A percentile compares a stretch with the other conserved stretches of the same genome.
phyloP scores from a whole-genome alignment of 1,140 invertebrate genomes.

The Dinoponera quadriceps region DNA sequence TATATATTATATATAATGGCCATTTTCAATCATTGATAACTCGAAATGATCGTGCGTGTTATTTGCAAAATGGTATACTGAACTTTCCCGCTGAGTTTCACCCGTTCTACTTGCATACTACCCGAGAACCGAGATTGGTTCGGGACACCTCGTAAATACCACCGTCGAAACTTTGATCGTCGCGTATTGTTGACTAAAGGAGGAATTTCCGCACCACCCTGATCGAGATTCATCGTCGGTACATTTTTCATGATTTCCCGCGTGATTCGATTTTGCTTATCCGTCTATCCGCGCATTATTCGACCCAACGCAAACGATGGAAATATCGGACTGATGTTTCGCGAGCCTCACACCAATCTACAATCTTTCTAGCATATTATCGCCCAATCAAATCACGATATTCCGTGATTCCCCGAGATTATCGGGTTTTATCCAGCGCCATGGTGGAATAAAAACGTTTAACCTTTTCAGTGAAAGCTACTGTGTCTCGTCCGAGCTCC shows the following conservation, averaged over 20 bases:
- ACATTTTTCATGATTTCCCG: neutral
- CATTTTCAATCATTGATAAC: too few species aligned
- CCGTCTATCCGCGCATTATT: neutral
- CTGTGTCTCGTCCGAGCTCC: neutral
- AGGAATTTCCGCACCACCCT: neutral
- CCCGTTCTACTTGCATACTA: too few species aligned
- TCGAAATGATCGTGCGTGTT: too few species aligned
- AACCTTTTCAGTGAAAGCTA: neutral
- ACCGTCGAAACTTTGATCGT: constrained; percentile 1
- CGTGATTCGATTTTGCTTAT: neutral
- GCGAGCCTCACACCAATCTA: neutral
- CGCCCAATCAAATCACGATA: constrained; percentile 2
- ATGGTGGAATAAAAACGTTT: neutral
- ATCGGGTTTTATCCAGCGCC: neutral
- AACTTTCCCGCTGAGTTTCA: too few species aligned
- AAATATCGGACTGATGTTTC: neutral
- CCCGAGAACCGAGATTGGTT: too few species aligned
- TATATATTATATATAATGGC: too few species aligned
- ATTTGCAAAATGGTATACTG: too few species aligned
- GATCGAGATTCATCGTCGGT: neutral
- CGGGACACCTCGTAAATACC: neutral
- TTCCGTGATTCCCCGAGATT: neutral
- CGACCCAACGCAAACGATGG: neutral
- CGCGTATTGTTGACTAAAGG: neutral
- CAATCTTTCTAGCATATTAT: neutral